These are phyloP conservation scores for Onychomys arenicola DNA, from an alignment of 2,797 vertebrate species.

Conservation along the genomic window DNA sequence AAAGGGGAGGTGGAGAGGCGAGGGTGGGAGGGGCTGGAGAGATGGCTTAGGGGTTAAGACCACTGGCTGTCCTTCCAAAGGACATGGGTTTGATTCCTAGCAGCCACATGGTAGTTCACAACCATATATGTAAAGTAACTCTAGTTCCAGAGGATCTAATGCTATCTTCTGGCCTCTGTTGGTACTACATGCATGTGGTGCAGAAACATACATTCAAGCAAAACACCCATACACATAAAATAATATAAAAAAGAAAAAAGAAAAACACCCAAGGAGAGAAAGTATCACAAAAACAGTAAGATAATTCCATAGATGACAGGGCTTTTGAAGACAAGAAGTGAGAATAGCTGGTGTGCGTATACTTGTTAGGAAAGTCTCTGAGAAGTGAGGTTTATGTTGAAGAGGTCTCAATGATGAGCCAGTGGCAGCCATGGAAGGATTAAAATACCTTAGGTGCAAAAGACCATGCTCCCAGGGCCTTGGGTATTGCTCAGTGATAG, in stretches of 20 bases:
- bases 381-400: background rate
- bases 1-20: background rate
- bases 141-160: background rate
- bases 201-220: background rate
- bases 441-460: background rate
- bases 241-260: background rate
- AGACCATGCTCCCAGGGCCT: background rate
- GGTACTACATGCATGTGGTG: background rate
- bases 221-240: background rate
- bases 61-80: background rate
- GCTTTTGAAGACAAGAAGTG: background rate
- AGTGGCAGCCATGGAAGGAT: background rate
- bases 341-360: background rate
- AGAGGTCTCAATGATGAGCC: background rate
- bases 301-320: background rate
- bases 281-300: background rate
- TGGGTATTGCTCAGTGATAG: background rate
- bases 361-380: background rate
- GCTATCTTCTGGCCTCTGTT: background rate
- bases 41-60: background rate
- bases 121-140: background rate
- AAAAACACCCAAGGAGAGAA: conserved; percentile 36
- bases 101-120: background rate
- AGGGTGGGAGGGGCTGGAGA: background rate
- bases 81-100: background rate